Base-by-base conservation (phyloP, 1,140 invertebrate genomes). In the Gonatopus flavifemur region DNA sequence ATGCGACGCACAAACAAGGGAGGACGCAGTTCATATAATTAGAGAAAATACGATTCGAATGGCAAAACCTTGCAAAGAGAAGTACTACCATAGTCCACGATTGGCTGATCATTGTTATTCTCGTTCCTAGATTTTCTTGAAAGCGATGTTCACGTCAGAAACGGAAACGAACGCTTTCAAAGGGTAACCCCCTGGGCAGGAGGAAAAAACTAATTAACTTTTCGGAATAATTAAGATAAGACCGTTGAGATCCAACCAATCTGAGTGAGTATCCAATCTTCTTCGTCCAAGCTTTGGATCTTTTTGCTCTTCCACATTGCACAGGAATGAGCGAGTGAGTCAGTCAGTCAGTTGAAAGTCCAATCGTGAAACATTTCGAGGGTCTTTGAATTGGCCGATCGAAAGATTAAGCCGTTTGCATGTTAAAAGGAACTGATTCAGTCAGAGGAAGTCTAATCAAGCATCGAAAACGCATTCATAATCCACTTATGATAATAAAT, bases 141-240 rank as follows among this genome's bases (percentile, higher is more conserved):
- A 61, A 59, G 39, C 55, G 43, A 55, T 55, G 59, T 57, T 59
- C 60, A 62, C 48, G 60, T 61, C 58, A 61, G 60, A 62, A 43
- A 55, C 50, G 57, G 41, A 60, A 65, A 66, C 51, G 57, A n/a
- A n/a, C n/a, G n/a, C n/a, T n/a, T 56, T 69, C 67, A 69, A 70
- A 67, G 66, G 55, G 56, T 59, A 52, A 52, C 20, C 28, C 31
- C 48, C 52, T 10, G 19, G 37, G 33, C 47, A 50, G 48, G 58
- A 61, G 58, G 66, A 69, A 71, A 71, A 70, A 70, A 71, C 64
- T 68, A 71, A 71, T 71, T 71, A 71, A 71, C 66, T 71, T 71
- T 71, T 66, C 66, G 56, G 66, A 68, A 71, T 71, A 71, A 71
- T 71, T 71, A 69, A 71, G 69, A 71, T 71, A 71, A 71, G 64